A percentile compares a stretch with the other conserved stretches of the same genome.
These are phyloP conservation scores for Lacanobia wlatinum DNA, from an alignment of 2,888 invertebrate species.

Conservation along the genomic window DNA sequence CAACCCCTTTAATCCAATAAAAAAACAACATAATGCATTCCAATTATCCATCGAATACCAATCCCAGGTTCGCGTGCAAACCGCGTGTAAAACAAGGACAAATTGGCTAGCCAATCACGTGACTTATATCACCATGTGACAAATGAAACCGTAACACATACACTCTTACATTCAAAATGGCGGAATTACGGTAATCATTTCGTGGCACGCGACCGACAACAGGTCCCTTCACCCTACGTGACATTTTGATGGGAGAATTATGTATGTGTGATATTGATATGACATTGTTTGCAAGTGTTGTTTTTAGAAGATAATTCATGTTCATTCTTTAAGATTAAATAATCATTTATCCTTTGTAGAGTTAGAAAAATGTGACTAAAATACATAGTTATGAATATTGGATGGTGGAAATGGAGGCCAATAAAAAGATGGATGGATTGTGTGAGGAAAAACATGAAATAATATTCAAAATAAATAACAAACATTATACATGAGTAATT, in stretches of 20 bases:
- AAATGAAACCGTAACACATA: conserved; percentile 54
- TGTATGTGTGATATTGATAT: conserved; percentile 6
- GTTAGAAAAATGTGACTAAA: neutral
- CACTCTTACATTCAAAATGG: conserved; percentile 46
- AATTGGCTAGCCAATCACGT: conserved; percentile 53
- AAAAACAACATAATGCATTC: conserved; percentile 24
- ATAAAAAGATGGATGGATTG: neutral
- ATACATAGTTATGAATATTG: too few species aligned
- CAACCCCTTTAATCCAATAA: neutral
- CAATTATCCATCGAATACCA: conserved; percentile 34
- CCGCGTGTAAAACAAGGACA: conserved; percentile 33
- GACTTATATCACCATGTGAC: conserved; percentile 39
- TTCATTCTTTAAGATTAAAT: neutral
- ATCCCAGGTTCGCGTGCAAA: conserved; percentile 46
- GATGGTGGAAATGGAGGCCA: too few species aligned
- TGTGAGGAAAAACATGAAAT: neutral
- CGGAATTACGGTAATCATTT: conserved; percentile 51
- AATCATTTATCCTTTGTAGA: neutral
- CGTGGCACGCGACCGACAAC: conserved; percentile 60
- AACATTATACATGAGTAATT: too few species aligned
- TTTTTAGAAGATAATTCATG: neutral
- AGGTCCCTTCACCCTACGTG: conserved; percentile 48
- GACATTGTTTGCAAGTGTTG: neutral
- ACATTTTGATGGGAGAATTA: conserved; percentile 24
- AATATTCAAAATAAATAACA: neutral